A percentile compares a stretch with the other conserved stretches of the same genome.
These are phyloP conservation scores for Orthosia incerta DNA, from an alignment of 2,888 invertebrate species.

Conservation along the genomic window DNA sequence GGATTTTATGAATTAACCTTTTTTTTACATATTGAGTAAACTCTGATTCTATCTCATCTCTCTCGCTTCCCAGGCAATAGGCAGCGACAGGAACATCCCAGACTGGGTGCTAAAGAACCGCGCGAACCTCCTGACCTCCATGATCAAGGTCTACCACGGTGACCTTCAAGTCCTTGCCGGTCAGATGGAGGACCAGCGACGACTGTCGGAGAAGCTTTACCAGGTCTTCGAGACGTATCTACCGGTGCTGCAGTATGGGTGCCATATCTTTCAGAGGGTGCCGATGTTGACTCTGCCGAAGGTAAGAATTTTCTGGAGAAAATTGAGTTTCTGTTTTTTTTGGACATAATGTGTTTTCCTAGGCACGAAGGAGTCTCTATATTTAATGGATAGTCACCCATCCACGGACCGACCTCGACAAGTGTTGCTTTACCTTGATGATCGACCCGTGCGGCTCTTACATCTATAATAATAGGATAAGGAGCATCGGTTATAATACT, in stretches of 20 bases:
- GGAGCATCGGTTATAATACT: too few relatives aligned
- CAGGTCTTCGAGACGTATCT: conserved; percentile 97
- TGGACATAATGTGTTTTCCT: too few relatives aligned
- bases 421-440: too few relatives aligned
- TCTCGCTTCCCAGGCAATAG: conserved; percentile 93
- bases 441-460: too few relatives aligned
- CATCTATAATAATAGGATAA: too few relatives aligned
- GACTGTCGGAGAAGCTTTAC: conserved; percentile 93
- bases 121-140: conserved; percentile 94
- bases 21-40: not conserved
- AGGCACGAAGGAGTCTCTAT: too few relatives aligned
- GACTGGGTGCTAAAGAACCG: conserved; percentile 95
- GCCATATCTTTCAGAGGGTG: conserved; percentile 95
- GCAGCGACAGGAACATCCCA: conserved; percentile 96
- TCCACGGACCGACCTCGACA: too few relatives aligned
- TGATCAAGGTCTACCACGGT: conserved; percentile 96
- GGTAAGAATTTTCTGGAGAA: conserved; percentile 82
- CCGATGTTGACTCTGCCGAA: conserved; percentile 96
- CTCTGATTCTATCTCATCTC: not conserved
- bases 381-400: too few relatives aligned
- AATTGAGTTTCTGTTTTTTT: too few relatives aligned
- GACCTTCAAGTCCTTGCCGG: conserved; percentile 94
- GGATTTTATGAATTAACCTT: too few relatives aligned
- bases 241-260: conserved; percentile 95
- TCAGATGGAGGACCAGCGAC: conserved; percentile 89